These are phyloP conservation scores for Numenius arquata DNA, from an alignment of 2,113 vertebrate species.

Conservation along the genomic window DNA sequence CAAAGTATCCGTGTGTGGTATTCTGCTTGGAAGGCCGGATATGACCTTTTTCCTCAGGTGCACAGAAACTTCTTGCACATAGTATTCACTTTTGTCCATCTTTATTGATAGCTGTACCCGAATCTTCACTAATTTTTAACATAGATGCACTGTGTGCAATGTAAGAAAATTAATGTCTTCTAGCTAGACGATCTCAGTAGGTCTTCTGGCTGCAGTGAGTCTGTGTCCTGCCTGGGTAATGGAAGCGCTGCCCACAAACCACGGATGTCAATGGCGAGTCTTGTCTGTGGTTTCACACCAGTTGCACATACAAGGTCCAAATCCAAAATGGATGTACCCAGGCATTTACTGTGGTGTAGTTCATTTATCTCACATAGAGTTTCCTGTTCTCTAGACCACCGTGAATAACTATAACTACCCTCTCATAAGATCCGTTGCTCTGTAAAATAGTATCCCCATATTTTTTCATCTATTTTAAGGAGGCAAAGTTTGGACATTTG, in stretches of 20 bases:
- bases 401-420: neutral
- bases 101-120: neutral
- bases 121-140: conserved; percentile 19
- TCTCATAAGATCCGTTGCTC: neutral
- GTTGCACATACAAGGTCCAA: neutral
- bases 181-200: neutral
- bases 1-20: neutral
- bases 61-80: neutral
- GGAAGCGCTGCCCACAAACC: conserved; percentile 32
- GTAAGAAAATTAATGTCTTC: neutral
- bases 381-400: neutral
- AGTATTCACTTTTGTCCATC: neutral
- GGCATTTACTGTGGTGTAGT: neutral
- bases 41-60: neutral
- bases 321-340: neutral
- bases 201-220: neutral
- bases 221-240: neutral
- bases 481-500: neutral
- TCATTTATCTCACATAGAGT: neutral
- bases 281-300: conserved; percentile 42
- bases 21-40: neutral
- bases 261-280: neutral
- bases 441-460: neutral
- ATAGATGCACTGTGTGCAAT: neutral
- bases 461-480: neutral